phyloP scores from a whole-genome alignment of 1,140 invertebrate species.

The Drosophila nikananu region DNA sequence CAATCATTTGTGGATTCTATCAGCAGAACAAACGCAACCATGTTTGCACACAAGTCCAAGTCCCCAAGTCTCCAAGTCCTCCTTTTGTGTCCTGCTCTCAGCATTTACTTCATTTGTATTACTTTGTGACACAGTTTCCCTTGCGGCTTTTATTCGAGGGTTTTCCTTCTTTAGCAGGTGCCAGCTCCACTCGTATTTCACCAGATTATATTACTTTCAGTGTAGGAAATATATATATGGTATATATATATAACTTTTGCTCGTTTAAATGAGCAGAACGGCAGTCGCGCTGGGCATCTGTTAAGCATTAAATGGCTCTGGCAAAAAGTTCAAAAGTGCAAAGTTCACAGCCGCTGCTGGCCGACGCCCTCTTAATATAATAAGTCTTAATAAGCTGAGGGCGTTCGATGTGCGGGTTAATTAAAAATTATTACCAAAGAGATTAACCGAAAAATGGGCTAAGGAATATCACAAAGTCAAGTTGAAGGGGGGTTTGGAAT shows the following conservation, averaged over 20 bases:
- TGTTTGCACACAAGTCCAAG: slow-evolving; percentile 32
- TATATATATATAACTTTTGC: slow-evolving; percentile 1
- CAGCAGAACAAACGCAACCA: slow-evolving; percentile 31
- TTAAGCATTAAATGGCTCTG: slow-evolving; percentile 18
- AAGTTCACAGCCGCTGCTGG: slow-evolving; percentile 35
- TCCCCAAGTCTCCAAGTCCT: slow-evolving; percentile 7
- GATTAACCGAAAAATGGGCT: slow-evolving; percentile 51
- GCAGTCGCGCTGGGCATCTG: slow-evolving; percentile 18
- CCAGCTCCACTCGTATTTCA: slow-evolving; percentile 25
- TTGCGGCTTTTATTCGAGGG: background rate
- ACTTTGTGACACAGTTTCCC: slow-evolving; percentile 53
- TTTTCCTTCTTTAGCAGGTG: slow-evolving; percentile 26
- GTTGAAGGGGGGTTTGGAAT: background rate
- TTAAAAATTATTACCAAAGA: slow-evolving; percentile 74
- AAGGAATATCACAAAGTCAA: slow-evolving; percentile 12
- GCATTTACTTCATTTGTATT: slow-evolving; percentile 32
- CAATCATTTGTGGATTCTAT: slow-evolving; percentile 56
- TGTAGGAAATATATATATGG: background rate
- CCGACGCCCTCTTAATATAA: slow-evolving; percentile 18
- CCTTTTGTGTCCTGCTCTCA: slow-evolving; percentile 21
- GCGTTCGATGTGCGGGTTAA: slow-evolving; percentile 64
- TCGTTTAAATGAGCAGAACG: slow-evolving; percentile 20
- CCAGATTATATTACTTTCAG: slow-evolving; percentile 27
- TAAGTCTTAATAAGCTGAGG: slow-evolving; percentile 54
- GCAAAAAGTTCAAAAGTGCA: slow-evolving; percentile 48